Percentiles rank a stretch among this genome's conserved stretches.
Evolutionary conservation across 2,113 vertebrate species (phyloP).

Genomic region (Anoura caudifer): DNA sequence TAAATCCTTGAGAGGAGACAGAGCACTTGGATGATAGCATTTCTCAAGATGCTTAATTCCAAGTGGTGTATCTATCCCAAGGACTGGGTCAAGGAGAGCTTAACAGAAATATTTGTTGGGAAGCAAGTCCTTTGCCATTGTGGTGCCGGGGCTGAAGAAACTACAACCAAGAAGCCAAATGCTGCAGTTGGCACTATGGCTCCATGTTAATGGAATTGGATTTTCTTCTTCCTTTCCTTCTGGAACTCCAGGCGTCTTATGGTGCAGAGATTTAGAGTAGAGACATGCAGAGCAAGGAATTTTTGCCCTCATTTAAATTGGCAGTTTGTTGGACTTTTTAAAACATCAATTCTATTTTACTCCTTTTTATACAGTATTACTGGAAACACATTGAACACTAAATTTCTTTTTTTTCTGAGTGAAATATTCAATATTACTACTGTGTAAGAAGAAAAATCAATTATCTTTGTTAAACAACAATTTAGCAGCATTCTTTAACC

Average conservation of each 20-base stretch:
- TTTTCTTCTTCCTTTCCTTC: not conserved
- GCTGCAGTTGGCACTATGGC: not conserved
- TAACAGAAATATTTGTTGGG: not conserved
- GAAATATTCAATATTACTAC: conserved; percentile 17
- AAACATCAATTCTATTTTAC: not conserved
- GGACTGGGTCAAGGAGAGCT: not conserved
- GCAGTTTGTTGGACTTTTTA: not conserved
- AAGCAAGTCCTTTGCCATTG: not conserved
- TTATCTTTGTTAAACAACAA: not conserved
- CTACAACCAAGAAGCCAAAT: not conserved
- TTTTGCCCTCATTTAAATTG: conserved; percentile 19
- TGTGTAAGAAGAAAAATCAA: not conserved
- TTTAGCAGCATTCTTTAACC: not conserved
- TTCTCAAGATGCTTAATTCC: not conserved
- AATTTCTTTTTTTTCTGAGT: not conserved
- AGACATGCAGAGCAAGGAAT: not conserved
- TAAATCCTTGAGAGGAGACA: not conserved
- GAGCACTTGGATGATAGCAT: not conserved
- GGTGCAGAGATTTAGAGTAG: not conserved
- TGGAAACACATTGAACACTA: not conserved
- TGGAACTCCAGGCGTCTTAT: not conserved
- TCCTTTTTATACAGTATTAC: not conserved
- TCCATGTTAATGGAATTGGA: not conserved
- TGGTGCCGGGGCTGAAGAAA: not conserved
- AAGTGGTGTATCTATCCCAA: not conserved